Conservation (phyloP, 2,888 invertebrate genomes). For the Cerastis leucographa region DNA sequence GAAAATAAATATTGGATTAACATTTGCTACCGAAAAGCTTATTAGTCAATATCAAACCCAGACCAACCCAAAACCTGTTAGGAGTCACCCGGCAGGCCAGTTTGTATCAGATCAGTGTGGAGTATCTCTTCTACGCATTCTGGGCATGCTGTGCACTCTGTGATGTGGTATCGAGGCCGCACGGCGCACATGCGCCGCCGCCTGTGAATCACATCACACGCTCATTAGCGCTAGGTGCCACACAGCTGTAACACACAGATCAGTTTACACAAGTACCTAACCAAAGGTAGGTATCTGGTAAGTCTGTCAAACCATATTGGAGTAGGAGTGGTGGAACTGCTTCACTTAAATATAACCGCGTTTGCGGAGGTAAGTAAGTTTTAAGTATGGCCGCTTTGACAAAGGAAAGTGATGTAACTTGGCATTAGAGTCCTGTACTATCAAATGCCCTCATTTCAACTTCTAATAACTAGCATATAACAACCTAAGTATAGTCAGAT, state of each 20-base stretch:
- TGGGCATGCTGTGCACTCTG: slow-evolving; percentile 24
- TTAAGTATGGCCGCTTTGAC: neutral
- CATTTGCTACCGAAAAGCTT: neutral
- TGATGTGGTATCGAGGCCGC: slow-evolving; percentile 83
- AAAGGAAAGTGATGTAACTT: slow-evolving; percentile 4
- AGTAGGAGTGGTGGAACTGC: neutral
- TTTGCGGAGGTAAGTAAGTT: no score
- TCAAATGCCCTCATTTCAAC: neutral
- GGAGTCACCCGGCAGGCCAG: neutral
- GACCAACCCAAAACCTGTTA: no score
- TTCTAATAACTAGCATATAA: neutral
- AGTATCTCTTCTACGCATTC: slow-evolving; percentile 31
- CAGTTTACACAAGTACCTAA: slow-evolving; percentile 45
- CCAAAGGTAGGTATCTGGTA: neutral
- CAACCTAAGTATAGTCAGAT: neutral
- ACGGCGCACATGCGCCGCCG: slow-evolving; percentile 84
- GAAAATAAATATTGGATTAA: neutral
- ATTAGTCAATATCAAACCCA: neutral
- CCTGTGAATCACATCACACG: slow-evolving; percentile 86
- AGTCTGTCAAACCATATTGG: neutral
- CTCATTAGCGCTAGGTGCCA: slow-evolving; percentile 72
- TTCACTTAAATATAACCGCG: neutral
- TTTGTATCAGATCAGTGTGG: neutral
- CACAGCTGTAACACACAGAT: slow-evolving; percentile 63
- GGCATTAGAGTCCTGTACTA: neutral